Percentiles rank a stretch among this genome's conserved stretches.
Conservation (phyloP, 2,797 vertebrate species). For the Cheirogaleus major region DNA sequence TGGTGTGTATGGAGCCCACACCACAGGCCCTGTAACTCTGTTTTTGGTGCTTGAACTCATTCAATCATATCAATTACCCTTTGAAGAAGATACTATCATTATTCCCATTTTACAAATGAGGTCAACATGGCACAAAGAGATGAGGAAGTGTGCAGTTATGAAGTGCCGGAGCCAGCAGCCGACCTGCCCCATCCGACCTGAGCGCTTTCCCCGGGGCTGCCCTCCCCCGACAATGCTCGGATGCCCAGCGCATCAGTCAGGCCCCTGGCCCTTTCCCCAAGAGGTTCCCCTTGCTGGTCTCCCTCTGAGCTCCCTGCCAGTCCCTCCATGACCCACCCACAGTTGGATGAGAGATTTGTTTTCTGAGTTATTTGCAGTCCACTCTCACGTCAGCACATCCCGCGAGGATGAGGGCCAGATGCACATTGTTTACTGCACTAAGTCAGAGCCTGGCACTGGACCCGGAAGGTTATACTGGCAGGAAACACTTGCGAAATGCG, state of each 20-base stretch:
- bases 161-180: neutral
- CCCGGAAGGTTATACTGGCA: neutral
- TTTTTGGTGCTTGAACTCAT: neutral
- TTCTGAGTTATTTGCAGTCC: neutral
- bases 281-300: neutral
- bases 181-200: rapidly evolving
- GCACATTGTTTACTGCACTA: rapidly evolving
- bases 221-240: rapidly evolving
- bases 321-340: neutral
- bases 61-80: neutral
- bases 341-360: neutral
- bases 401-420: neutral
- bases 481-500: neutral
- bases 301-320: neutral
- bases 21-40: neutral
- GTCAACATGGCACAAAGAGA: neutral
- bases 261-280: neutral
- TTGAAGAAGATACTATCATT: neutral
- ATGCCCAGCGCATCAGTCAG: neutral
- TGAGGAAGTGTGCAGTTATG: neutral
- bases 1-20: too few relatives aligned
- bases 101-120: neutral
- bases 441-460: neutral
- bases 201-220: rapidly evolving
- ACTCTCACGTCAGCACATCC: neutral